Conservation (phyloP, 1,140 invertebrate genomes). For the Schlechtendalia chinensis region DNA sequence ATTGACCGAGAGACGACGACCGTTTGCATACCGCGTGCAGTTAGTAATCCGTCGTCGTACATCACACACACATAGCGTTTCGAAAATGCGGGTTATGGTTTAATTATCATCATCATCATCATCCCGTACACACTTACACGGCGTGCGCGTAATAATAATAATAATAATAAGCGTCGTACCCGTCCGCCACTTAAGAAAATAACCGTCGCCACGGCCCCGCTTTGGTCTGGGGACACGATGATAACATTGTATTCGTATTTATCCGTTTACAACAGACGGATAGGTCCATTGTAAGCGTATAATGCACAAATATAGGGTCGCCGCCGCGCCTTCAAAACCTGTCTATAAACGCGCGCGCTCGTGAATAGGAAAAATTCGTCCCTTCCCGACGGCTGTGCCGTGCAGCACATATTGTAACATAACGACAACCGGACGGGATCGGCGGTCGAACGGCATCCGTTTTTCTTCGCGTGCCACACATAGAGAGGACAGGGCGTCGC, state of each 20-base stretch:
- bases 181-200: constrained; percentile 36
- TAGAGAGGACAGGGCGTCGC: too few species aligned
- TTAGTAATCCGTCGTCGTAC: constrained; percentile 5
- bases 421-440: too few species aligned
- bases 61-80: neutral
- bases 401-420: too few species aligned
- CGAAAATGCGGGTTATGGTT: constrained; percentile 33
- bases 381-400: neutral
- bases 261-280: constrained; percentile 6
- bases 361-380: neutral
- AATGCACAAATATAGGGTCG: neutral
- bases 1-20: constrained; percentile 2
- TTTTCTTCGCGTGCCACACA: too few species aligned
- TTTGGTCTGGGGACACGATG: neutral
- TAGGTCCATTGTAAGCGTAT: constrained; percentile 11
- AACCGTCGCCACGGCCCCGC: neutral
- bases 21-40: neutral
- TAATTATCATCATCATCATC: constrained; percentile 41
- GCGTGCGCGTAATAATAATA: neutral
- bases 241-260: constrained; percentile 28
- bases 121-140: neutral
- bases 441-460: too few species aligned
- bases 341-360: neutral
- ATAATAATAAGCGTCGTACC: constrained; percentile 1
- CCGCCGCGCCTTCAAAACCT: neutral